phyloP scores from a whole-genome alignment of 2,113 vertebrate species.

The Geococcyx californianus region DNA sequence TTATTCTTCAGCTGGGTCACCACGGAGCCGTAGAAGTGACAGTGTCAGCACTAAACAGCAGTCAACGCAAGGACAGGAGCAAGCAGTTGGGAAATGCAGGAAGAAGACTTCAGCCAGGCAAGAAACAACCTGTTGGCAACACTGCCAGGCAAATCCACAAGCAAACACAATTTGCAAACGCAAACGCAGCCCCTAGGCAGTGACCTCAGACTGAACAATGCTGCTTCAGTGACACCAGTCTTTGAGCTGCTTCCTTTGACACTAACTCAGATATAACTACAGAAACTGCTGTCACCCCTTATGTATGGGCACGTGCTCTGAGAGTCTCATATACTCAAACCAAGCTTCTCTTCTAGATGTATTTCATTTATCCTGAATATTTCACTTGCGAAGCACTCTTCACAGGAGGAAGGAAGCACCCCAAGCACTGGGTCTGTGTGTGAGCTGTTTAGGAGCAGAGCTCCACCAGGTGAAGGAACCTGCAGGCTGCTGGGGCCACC shows the following conservation, averaged over 20 bases:
- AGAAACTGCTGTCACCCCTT: neutral
- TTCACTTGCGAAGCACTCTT: neutral
- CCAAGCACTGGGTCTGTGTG: neutral
- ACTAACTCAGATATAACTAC: neutral
- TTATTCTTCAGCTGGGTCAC: neutral
- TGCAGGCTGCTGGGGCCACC: neutral
- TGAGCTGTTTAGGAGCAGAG: neutral
- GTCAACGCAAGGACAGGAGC: neutral
- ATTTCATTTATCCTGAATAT: neutral
- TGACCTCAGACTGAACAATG: neutral
- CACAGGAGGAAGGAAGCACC: neutral
- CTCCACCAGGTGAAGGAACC: accelerated
- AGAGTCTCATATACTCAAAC: neutral
- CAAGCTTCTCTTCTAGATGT: neutral
- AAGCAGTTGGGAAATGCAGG: neutral
- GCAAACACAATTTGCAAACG: neutral
- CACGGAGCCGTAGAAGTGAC: neutral
- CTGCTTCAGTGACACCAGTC: neutral
- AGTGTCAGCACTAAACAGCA: neutral
- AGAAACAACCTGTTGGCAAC: neutral
- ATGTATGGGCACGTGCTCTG: neutral
- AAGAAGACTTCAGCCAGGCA: neutral
- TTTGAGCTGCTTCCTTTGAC: neutral
- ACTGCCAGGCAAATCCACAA: neutral
- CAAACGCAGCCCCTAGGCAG: no score